A percentile compares a stretch with the other conserved stretches of the same genome.
These are phyloP conservation scores for Clinocottus analis DNA, from an alignment of 2,113 vertebrate species.

Conservation along the genomic window DNA sequence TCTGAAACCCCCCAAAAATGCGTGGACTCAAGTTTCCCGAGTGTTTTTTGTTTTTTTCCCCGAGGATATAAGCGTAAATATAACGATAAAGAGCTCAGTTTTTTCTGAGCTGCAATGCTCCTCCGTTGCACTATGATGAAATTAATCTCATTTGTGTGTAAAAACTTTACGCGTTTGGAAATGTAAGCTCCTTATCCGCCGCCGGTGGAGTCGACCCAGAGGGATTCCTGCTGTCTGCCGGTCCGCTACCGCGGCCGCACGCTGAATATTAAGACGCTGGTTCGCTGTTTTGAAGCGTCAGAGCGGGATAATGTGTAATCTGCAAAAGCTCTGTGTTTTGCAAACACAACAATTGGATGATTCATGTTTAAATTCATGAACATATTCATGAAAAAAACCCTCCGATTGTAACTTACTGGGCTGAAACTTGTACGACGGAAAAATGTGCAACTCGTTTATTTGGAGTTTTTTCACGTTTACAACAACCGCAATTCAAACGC, in stretches of 20 bases:
- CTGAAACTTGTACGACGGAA: neutral
- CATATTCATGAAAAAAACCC: neutral
- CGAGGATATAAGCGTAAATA: neutral
- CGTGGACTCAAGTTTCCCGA: neutral
- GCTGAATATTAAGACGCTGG: neutral
- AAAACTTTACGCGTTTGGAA: slow-evolving; percentile 7
- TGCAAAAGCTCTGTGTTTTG: no score
- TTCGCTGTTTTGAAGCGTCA: neutral
- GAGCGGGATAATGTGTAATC: neutral
- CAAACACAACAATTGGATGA: neutral
- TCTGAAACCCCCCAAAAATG: neutral
- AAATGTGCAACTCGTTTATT: neutral
- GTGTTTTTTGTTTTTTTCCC: slow-evolving; percentile 10
- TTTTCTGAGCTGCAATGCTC: slow-evolving; percentile 21
- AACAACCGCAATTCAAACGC: neutral
- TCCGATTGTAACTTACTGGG: neutral
- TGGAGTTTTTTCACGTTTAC: no score
- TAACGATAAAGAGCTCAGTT: neutral
- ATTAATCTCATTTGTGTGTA: slow-evolving; percentile 59
- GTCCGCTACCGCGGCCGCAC: neutral
- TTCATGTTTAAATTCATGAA: neutral
- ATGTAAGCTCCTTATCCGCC: slow-evolving; percentile 52
- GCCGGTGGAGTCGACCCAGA: neutral
- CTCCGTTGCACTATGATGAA: slow-evolving; percentile 31
- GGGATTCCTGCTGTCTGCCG: neutral